phyloP scores from a whole-genome alignment of 2,797 vertebrate species.

The Discoglossus pictus region DNA sequence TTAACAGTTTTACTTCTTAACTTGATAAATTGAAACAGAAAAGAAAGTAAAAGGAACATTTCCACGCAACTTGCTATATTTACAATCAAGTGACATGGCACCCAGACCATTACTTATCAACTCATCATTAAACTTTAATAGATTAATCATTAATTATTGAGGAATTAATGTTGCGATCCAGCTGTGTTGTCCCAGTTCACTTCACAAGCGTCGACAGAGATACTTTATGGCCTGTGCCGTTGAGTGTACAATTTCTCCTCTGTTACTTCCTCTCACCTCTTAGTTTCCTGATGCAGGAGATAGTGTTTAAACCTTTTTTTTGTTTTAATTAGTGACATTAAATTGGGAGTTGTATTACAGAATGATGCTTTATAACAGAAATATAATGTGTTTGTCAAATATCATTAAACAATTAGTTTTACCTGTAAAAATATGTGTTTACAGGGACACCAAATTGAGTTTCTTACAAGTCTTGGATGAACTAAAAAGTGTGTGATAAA shows the following conservation, averaged over 20 bases:
- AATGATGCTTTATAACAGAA: no score
- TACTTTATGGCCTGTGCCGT: slow-evolving; percentile 49
- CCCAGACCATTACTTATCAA: slow-evolving; percentile 71
- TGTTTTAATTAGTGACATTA: not conserved
- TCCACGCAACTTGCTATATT: slow-evolving; percentile 68
- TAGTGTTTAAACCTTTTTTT: not conserved
- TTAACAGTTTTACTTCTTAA: not conserved
- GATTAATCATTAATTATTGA: slow-evolving; percentile 78
- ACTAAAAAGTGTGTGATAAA: no score
- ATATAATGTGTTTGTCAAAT: no score
- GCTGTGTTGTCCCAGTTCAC: slow-evolving; percentile 71
- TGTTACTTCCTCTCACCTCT: slow-evolving; percentile 44
- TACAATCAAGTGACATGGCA: slow-evolving; percentile 71
- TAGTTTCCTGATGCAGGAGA: slow-evolving; percentile 51
- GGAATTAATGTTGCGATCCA: slow-evolving; percentile 72
- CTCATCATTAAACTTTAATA: slow-evolving; percentile 78
- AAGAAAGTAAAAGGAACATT: slow-evolving; percentile 58
- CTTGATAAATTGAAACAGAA: slow-evolving; percentile 8
- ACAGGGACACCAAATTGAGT: no score
- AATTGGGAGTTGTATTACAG: not conserved
- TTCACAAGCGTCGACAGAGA: slow-evolving; percentile 55
- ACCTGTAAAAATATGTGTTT: no score
- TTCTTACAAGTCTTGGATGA: no score
- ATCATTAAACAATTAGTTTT: no score
- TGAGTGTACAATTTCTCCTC: slow-evolving; percentile 49